Conservation (phyloP, 1,140 invertebrate genomes). For the Scaptomyza hsui region DNA sequence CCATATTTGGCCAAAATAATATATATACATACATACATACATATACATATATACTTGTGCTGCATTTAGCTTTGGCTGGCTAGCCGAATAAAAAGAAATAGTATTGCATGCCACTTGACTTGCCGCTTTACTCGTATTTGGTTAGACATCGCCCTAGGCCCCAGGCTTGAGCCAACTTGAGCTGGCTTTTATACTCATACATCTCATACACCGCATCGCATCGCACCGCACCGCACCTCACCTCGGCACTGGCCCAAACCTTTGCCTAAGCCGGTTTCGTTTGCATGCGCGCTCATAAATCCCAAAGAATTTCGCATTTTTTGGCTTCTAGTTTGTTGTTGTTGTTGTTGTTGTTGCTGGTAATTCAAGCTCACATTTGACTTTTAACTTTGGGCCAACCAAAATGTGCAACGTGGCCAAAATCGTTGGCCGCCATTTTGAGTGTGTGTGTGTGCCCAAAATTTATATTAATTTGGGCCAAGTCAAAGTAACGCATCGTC, state of each 20-base stretch:
- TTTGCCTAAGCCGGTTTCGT: constrained; percentile 51
- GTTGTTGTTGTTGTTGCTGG: constrained; percentile 37
- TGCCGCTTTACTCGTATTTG: constrained; percentile 78
- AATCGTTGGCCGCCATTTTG: constrained; percentile 68
- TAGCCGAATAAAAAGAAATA: constrained; percentile 31
- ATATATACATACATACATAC: not conserved
- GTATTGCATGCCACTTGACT: constrained; percentile 79
- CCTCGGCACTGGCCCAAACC: constrained; percentile 20
- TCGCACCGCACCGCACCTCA: too few relatives aligned
- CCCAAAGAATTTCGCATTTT: constrained; percentile 77
- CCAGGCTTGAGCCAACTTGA: constrained; percentile 22
- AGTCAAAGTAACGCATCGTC: constrained; percentile 43
- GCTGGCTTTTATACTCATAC: constrained; percentile 1
- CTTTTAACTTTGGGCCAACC: constrained; percentile 75
- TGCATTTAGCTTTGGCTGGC: constrained; percentile 63
- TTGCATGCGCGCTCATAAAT: constrained; percentile 77
- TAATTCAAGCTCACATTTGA: constrained; percentile 80
- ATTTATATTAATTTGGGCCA: constrained; percentile 55
- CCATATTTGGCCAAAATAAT: constrained; percentile 75
- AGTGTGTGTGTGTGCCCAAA: constrained; percentile 50
- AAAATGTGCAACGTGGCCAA: constrained; percentile 74
- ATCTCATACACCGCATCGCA: not conserved
- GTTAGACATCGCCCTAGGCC: constrained; percentile 79
- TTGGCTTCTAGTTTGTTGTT: constrained; percentile 41
- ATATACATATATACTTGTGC: constrained; percentile 11